Percentiles rank a stretch among this genome's conserved stretches.
phyloP scores from a whole-genome alignment of 2,113 vertebrate genomes.

The Murina feae region DNA sequence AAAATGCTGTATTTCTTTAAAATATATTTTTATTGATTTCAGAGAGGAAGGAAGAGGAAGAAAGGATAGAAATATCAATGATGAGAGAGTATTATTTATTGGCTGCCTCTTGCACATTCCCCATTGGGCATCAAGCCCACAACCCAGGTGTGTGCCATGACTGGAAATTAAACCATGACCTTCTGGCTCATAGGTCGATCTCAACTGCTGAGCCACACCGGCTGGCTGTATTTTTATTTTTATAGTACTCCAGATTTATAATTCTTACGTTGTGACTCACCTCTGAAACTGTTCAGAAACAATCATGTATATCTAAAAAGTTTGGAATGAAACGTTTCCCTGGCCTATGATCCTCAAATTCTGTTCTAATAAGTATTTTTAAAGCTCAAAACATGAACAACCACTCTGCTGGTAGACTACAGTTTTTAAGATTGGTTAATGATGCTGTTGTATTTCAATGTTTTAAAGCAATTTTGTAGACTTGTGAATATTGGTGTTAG shows the following conservation, averaged over 20 bases:
- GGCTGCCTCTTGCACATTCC: too few relatives aligned
- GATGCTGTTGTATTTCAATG: neutral
- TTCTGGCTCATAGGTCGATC: too few relatives aligned
- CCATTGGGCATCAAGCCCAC: too few relatives aligned
- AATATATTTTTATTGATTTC: too few relatives aligned
- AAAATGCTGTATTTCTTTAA: neutral
- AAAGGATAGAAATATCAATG: too few relatives aligned
- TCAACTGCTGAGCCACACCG: too few relatives aligned
- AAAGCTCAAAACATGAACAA: neutral
- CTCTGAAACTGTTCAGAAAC: neutral
- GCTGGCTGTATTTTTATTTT: neutral
- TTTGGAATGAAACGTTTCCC: neutral
- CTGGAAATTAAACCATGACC: too few relatives aligned
- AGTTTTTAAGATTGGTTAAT: neutral
- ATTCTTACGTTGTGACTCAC: neutral
- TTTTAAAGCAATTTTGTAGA: neutral
- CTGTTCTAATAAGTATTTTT: neutral
- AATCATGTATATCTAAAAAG: neutral
- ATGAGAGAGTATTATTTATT: too few relatives aligned
- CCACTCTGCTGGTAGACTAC: neutral
- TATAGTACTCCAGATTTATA: neutral
- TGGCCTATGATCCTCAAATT: neutral
- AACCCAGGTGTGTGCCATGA: too few relatives aligned
- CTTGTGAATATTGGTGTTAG: neutral
- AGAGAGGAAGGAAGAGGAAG: too few relatives aligned